Evolutionary conservation across 2,888 invertebrate genomes (phyloP), one percentile per base, ranked within the genome.

Genomic region (Pyrocoelia pectoralis): DNA sequence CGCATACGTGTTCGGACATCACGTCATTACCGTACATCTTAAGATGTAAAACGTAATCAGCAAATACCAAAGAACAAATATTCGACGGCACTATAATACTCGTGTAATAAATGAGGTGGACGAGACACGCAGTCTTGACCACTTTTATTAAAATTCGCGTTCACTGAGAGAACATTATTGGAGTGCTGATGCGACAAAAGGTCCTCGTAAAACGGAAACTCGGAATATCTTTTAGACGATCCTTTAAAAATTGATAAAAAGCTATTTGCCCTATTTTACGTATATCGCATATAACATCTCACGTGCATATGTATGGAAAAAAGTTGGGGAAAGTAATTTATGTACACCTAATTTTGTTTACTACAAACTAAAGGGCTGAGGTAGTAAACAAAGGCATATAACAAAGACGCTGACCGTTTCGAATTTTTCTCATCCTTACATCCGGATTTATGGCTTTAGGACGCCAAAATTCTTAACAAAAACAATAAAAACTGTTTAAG

Each of bases 141-240:
- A 70, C 68, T 73, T 74, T 74, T 75, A 74, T 74, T 73, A 73
- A 73, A 74, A 73, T 72, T 73, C 69, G 70, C 68, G 70, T 69
- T 69, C 70, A 70, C 67, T 68, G 68, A 66, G 68, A 66, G 59
- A 24, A 24, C 68, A 70, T 68, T 68, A 62, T 63, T 57, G 67
- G 66, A 68, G 70, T 73, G 75, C 73, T 75, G 74, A 75, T 73
- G 75, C 70, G 73, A 74, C 72, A 74, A 74, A 70, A 71, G 70
- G 69, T 65, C 70, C 66, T 73, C 74, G 70, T 74, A 74, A 74
- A 75, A 74, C 69, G 68, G 49, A 52, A 40, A 50, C 46, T 51
- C 46, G 40, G 54, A 48, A 56, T 49, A 56, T 43, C 50, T 19
- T 60, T 19, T 10, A 50, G 48, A 48, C 38, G 49, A 53, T 38